Percentiles rank a stretch among this genome's conserved stretches.
Conservation (phyloP, 2,888 invertebrate genomes). For the Uropetala carovei region DNA sequence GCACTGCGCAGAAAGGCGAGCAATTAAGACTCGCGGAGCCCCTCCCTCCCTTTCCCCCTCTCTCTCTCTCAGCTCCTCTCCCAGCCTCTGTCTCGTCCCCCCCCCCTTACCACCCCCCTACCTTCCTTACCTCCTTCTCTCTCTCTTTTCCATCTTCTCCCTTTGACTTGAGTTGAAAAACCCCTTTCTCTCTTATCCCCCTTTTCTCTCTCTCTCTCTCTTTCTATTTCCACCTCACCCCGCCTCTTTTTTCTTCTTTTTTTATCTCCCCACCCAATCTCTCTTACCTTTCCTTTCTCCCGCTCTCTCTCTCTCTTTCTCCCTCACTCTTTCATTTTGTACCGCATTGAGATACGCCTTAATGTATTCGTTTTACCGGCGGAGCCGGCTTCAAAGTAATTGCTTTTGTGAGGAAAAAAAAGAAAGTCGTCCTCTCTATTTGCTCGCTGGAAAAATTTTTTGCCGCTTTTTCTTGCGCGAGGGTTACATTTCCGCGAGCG, state of each 20-base stretch:
- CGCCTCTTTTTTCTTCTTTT: neutral
- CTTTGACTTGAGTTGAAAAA: neutral
- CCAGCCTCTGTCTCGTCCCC: neutral
- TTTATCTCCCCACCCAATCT: neutral
- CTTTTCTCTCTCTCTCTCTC: neutral
- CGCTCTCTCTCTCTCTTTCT: neutral
- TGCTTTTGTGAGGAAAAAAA: conserved; percentile 59
- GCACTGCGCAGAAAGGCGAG: conserved; percentile 45
- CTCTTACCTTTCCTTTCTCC: neutral
- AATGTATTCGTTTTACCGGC: conserved; percentile 42
- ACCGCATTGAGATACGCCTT: conserved; percentile 52
- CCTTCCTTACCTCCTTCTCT: neutral
- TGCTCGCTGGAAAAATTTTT: neutral
- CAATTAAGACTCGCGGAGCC: conserved; percentile 59
- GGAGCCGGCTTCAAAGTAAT: conserved; percentile 53
- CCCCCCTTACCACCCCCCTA: neutral
- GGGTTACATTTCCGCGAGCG: neutral
- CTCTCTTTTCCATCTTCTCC: neutral
- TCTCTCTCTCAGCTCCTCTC: neutral
- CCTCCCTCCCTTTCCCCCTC: neutral
- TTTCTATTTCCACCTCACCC: neutral
- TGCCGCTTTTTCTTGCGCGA: conserved; percentile 5
- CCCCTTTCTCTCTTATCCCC: neutral
- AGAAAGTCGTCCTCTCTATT: neutral
- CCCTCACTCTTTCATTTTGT: conserved; percentile 46